phyloP scores from a whole-genome alignment of 2,797 vertebrate species.

The Argentina silus region DNA sequence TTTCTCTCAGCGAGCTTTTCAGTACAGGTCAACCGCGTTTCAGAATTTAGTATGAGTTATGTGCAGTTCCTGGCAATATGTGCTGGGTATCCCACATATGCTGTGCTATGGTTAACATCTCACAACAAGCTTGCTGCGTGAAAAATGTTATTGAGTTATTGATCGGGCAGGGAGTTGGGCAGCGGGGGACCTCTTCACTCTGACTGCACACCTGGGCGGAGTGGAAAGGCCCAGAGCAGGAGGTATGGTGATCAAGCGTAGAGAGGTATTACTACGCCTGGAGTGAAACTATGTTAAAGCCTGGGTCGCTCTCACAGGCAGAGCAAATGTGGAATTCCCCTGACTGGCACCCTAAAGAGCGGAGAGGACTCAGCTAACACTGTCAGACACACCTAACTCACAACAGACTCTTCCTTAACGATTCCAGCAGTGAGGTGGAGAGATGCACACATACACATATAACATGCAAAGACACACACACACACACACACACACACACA shows the following conservation, averaged over 20 bases:
- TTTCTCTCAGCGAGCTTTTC: too few relatives aligned
- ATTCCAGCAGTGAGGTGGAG: background rate
- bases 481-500: slow-evolving; percentile 20
- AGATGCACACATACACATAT: too few relatives aligned
- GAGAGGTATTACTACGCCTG: slow-evolving; percentile 51
- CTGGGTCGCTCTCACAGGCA: slow-evolving; percentile 57
- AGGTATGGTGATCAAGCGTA: slow-evolving; percentile 60
- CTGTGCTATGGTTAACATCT: slow-evolving; percentile 84
- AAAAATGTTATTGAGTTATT: slow-evolving; percentile 94
- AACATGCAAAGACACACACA: slow-evolving; percentile 32
- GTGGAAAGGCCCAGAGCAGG: slow-evolving; percentile 55
- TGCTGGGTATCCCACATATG: slow-evolving; percentile 79
- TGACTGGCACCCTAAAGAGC: slow-evolving; percentile 67
- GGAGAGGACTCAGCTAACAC: slow-evolving; percentile 63
- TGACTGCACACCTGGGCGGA: slow-evolving; percentile 65
- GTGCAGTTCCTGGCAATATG: slow-evolving; percentile 22
- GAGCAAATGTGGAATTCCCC: slow-evolving; percentile 65
- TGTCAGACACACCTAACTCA: slow-evolving; percentile 70
- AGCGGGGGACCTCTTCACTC: slow-evolving; percentile 78
- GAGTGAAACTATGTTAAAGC: slow-evolving; percentile 44
- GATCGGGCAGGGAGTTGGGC: slow-evolving; percentile 84
- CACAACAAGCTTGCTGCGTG: slow-evolving; percentile 83
- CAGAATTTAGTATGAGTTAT: background rate
- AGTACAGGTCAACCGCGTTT: too few relatives aligned
- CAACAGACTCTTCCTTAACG: slow-evolving; percentile 63